Conservation (phyloP, 2,113 vertebrate species). For the Sprattus sprattus region DNA sequence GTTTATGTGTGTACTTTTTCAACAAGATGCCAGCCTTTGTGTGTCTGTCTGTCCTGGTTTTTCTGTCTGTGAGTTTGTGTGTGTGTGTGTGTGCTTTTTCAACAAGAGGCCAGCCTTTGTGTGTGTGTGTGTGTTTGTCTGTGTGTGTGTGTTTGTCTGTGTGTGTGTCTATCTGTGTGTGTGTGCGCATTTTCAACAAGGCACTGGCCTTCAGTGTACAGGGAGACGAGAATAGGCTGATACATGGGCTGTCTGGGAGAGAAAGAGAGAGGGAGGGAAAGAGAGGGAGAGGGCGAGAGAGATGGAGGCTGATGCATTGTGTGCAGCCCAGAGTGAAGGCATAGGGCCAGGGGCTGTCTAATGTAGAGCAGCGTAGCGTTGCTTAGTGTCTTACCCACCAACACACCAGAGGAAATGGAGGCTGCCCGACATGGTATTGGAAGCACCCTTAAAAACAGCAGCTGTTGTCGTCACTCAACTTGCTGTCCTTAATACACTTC, state of each 20-base stretch:
- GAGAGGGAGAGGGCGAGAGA: conserved; percentile 28
- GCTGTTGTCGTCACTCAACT: background rate
- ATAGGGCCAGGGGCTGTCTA: conserved; percentile 7
- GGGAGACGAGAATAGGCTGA: background rate
- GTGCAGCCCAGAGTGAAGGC: conserved; percentile 19
- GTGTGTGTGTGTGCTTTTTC: no score
- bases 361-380: background rate
- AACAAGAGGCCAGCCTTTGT: no score
- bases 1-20: no score
- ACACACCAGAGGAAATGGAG: background rate
- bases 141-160: background rate
- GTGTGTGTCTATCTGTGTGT: conserved; percentile 19
- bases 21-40: no score
- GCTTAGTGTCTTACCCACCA: background rate
- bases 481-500: conserved; percentile 27
- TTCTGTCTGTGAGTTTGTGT: background rate
- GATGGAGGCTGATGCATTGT: background rate
- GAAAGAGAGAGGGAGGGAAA: conserved; percentile 14
- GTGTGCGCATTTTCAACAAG: background rate
- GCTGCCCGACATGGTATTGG: background rate
- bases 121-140: background rate
- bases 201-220: background rate
- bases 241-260: background rate
- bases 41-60: background rate
- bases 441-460: background rate